Conservation (phyloP, 2,113 vertebrate species). For the Phalacrocorax pelagicus region DNA sequence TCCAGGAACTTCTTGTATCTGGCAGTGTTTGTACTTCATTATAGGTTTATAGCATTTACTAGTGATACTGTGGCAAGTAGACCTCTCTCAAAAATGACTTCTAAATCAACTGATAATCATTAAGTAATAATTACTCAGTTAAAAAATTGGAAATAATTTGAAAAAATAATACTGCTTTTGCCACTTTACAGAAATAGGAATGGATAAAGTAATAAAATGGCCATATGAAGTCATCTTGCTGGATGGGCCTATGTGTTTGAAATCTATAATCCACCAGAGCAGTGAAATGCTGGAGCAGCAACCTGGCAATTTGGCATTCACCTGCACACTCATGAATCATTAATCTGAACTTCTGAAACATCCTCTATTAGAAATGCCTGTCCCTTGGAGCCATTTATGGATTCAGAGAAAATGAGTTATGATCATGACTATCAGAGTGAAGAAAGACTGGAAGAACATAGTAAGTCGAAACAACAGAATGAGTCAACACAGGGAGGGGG, state of each 20-base stretch:
- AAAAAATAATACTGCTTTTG: not conserved
- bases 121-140: not conserved
- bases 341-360: conserved; percentile 30
- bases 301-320: conserved; percentile 1
- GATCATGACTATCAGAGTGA: not conserved
- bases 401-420: conserved; percentile 24
- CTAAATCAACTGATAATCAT: not conserved
- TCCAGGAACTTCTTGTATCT: not conserved
- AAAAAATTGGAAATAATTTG: not conserved
- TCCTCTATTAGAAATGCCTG: not conserved
- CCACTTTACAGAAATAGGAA: not conserved
- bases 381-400: conserved; percentile 1
- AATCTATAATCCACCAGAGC: not conserved
- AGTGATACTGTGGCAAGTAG: not conserved
- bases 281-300: not conserved
- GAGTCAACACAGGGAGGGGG: not conserved
- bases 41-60: not conserved
- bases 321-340: not conserved
- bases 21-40: not conserved
- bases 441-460: not conserved
- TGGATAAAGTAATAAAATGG: not conserved
- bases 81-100: not conserved
- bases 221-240: not conserved
- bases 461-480: not conserved
- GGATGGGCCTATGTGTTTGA: not conserved